Evolutionary conservation across 1,140 invertebrate genomes (phyloP), one percentile per base, ranked within the genome.

Genomic region (Cydia amplana): DNA sequence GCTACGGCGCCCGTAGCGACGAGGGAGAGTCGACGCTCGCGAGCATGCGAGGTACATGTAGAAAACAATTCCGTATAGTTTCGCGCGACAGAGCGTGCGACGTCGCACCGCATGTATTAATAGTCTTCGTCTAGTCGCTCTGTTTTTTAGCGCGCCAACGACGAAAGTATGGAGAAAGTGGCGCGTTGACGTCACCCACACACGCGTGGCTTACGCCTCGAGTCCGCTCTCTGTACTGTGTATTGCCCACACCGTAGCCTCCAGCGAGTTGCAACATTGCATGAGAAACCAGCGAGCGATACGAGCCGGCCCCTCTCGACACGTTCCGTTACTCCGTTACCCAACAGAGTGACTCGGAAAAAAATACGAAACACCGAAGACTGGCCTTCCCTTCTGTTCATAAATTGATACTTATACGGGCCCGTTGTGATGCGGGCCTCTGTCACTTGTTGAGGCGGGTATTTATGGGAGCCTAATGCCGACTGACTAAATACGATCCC

Each of bases 111-210:
- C 84, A 85, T 87, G 87, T 88, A 89, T 89, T 88, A 86, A 86
- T 85, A 86, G 82, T 82, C 80, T 82, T 82, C 83, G 88, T 90
- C 88, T 91, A 90, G 83, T 87, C 81, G 83, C 78, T 82, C 75
- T 60, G 86, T 91, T 91, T 91, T 92, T 91, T 92, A 91, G 88
- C 88, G 84, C 89, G 86, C 78, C 85, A 84, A 78, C 90, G 90
- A 91, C 91, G 91, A 92, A 92, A 92, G 91, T 92, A 89, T 87
- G 86, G 91, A 89, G 91, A 92, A 92, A 92, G 91, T 92, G 88
- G 85, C 88, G 83, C 84, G 84, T 88, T 90, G 86, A 91, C 90
- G 90, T 92, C 87, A 91, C 89, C 23, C 89, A 91, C 91, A 90
- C 91, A 88, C 83, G 85, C 85, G 86, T 84, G 83, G 79, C 65